Conservation (phyloP, 2,888 invertebrate genomes). For the Clunio marinus region DNA sequence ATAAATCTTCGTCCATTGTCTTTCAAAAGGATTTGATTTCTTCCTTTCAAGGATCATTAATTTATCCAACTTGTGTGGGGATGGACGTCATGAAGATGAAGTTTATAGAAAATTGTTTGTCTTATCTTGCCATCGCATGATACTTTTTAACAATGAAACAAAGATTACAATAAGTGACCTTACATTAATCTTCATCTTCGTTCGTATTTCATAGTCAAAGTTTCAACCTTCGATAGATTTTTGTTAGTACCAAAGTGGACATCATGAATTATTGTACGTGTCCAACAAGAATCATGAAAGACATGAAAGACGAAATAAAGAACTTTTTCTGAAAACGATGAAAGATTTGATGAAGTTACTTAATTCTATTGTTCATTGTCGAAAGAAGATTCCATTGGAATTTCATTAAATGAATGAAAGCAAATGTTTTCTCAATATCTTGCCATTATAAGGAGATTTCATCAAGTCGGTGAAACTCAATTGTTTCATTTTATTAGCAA, state of each 20-base stretch:
- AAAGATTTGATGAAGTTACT: constrained; percentile 32
- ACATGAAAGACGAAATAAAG: too few species aligned
- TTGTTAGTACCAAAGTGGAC: too few species aligned
- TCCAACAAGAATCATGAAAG: too few species aligned
- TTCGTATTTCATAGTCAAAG: not conserved
- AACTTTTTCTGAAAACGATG: too few species aligned
- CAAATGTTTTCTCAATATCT: too few species aligned
- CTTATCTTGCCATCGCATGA: not conserved
- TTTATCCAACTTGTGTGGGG: not conserved
- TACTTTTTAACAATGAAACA: not conserved
- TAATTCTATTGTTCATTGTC: constrained; percentile 28
- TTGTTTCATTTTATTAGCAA: too few species aligned
- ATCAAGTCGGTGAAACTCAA: too few species aligned
- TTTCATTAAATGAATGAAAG: not conserved
- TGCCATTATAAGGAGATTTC: too few species aligned
- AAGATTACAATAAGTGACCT: not conserved
- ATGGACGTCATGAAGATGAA: not conserved
- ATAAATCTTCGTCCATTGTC: not conserved
- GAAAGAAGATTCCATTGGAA: not conserved
- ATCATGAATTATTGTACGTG: too few species aligned
- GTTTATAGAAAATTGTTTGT: not conserved
- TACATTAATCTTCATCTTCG: constrained; percentile 16
- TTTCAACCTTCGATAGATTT: not conserved
- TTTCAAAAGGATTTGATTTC: not conserved
- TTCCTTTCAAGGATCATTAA: constrained; percentile 5